Evolutionary conservation across 2,888 invertebrate species (phyloP), one percentile per base, ranked within the genome.

Genomic region (Sphecodes monilicornis): DNA sequence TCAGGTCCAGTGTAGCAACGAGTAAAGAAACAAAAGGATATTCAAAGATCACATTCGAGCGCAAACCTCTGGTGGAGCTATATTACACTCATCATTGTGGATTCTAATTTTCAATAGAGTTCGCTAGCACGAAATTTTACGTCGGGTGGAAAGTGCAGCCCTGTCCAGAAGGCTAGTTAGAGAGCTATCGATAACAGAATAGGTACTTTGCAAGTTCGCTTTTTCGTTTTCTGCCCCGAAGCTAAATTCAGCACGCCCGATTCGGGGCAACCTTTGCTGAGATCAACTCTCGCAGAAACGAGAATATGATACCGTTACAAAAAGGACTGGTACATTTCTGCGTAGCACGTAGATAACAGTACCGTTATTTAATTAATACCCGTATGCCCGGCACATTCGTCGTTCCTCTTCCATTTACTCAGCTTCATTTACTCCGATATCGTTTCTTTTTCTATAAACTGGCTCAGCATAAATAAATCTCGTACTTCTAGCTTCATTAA

Each of bases 1-100:
- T 92, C 91, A 92, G 90, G 90, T 91, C 74, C 87, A 87, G 73
- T 80, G 88, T 91, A 92, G 89, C 89, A 80, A 76, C 76, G 66
- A 46, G 82, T 39, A 70, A 71, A 77, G 50, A 82, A 64, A 73
- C 32, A 43, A n/a, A 60, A 32, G 36, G 22, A n/a, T 41, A 66
- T 54, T 41, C 11, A 54, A 68, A 18, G 29, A 57, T 82, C 70
- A 71, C 70, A 64, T 54, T 73, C 16, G 39, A 64, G 4, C 41
- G 54, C 13, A 60, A 43, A 60, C 50, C 10, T 46, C 10, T n/a
- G 32, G 29, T n/a, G 26, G 26, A 18, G 13, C 26, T 60, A 26
- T 13, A 0, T 29, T 57, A 41, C 46, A 50, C 50, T 73, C 29
- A 50, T 50, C 10, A n/a, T 13, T 32, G 57, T 6, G 39, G 39